Conservation (phyloP, 2,113 vertebrate genomes). For the Pomatorhinus ruficollis region DNA sequence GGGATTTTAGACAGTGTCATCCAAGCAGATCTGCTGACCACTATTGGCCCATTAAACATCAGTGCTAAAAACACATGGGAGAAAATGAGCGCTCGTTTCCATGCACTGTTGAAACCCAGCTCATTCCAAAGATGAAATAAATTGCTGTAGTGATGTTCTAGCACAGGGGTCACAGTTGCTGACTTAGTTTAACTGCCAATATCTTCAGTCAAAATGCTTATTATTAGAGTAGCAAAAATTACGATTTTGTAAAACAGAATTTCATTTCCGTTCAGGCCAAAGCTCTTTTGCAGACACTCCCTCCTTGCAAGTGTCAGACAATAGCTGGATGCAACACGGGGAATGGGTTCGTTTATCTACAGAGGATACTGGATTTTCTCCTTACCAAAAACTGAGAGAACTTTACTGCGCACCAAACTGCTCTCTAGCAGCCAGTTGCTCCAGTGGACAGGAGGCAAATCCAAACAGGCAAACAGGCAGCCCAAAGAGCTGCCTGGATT, state of each 20-base stretch:
- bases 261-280: not conserved
- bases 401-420: not conserved
- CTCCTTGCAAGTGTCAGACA: not conserved
- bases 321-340: no score
- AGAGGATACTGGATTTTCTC: not conserved
- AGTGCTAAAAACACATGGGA: not conserved
- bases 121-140: not conserved
- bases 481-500: not conserved
- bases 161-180: not conserved
- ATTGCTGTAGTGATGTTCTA: not conserved
- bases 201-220: not conserved
- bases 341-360: not conserved
- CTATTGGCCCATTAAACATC: not conserved
- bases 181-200: not conserved
- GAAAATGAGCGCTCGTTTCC: not conserved
- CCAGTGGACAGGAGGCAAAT: not conserved
- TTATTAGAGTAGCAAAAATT: not conserved
- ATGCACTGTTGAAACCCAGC: not conserved
- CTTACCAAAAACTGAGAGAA: not conserved
- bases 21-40: not conserved
- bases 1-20: not conserved
- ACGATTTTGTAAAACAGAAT: not conserved
- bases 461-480: not conserved
- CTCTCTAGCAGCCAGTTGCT: no score
- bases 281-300: not conserved